Percentiles rank a stretch among this genome's conserved stretches.
These are phyloP conservation scores for Bombus affinis DNA, from an alignment of 1,140 invertebrate genomes.

Conservation along the genomic window DNA sequence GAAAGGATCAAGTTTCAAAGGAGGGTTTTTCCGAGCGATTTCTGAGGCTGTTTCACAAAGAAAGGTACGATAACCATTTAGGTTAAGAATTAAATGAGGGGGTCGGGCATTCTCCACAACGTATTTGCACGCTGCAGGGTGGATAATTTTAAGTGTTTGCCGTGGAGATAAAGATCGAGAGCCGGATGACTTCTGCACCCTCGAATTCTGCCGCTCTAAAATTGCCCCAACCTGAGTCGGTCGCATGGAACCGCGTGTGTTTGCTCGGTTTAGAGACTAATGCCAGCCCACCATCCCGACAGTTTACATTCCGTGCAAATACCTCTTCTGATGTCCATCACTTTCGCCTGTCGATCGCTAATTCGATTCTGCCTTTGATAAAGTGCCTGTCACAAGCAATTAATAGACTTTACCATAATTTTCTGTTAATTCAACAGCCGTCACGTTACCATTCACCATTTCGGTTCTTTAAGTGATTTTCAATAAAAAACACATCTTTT, in stretches of 20 bases:
- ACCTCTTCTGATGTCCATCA: slow-evolving; percentile 50
- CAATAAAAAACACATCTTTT: not conserved
- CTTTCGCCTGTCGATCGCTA: slow-evolving; percentile 48
- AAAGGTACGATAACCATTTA: not conserved
- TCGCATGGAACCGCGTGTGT: slow-evolving; percentile 36
- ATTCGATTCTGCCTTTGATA: slow-evolving; percentile 25
- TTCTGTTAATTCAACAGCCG: not conserved
- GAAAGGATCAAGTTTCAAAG: not conserved
- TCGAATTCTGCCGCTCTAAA: slow-evolving; percentile 44
- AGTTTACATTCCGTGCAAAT: slow-evolving; percentile 55
- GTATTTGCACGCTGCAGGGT: slow-evolving; percentile 33
- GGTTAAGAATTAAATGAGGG: not conserved
- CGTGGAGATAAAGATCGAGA: slow-evolving; percentile 48
- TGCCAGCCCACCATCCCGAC: slow-evolving; percentile 33
- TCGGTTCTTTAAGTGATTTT: not conserved
- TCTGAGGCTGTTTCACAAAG: fast-evolving
- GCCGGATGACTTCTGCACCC: slow-evolving; percentile 60
- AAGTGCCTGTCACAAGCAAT: slow-evolving; percentile 27
- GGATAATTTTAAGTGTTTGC: slow-evolving; percentile 69
- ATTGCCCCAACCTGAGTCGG: slow-evolving; percentile 3
- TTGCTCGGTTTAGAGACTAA: slow-evolving; percentile 65
- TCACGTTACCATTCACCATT: not conserved
- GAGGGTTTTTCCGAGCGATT: not conserved
- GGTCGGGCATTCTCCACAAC: not conserved
- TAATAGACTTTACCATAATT: not conserved